A percentile compares a stretch with the other conserved stretches of the same genome.
phyloP scores from a whole-genome alignment of 2,888 invertebrate species.

The Cerceris ruficornis region DNA sequence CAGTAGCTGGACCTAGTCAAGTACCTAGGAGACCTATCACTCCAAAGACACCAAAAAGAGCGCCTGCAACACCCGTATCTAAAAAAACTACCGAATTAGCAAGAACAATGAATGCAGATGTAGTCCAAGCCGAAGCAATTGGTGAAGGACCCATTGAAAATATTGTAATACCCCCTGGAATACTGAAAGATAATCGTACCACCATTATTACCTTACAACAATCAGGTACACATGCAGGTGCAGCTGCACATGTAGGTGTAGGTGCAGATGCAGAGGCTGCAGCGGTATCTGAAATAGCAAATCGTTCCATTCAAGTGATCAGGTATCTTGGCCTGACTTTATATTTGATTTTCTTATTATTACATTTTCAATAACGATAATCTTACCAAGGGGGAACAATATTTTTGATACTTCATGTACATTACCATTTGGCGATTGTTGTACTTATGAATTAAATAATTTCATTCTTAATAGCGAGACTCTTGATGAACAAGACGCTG shows the following conservation, averaged over 20 bases:
- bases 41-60: not conserved
- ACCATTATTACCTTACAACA: slow-evolving; percentile 70
- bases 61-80: slow-evolving; percentile 31
- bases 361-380: not conserved
- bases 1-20: not conserved
- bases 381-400: not conserved
- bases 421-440: not conserved
- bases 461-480: slow-evolving; percentile 49
- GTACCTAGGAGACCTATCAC: not conserved
- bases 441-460: not conserved
- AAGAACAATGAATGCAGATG: slow-evolving; percentile 69
- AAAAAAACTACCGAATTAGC: slow-evolving; percentile 68
- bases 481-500: slow-evolving; percentile 71
- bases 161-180: slow-evolving; percentile 73
- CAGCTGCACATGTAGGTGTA: not conserved
- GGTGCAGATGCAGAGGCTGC: not conserved
- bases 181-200: slow-evolving; percentile 64
- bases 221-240: slow-evolving; percentile 10
- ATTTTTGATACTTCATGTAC: not conserved
- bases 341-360: not conserved
- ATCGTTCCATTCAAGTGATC: slow-evolving; percentile 71
- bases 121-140: slow-evolving; percentile 70
- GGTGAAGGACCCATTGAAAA: slow-evolving; percentile 68
- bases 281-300: slow-evolving; percentile 43
- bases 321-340: slow-evolving; percentile 37